Evolutionary conservation across 1,140 invertebrate genomes (phyloP), one percentile per base, ranked within the genome.

Genomic region (Orchestia grillus): DNA sequence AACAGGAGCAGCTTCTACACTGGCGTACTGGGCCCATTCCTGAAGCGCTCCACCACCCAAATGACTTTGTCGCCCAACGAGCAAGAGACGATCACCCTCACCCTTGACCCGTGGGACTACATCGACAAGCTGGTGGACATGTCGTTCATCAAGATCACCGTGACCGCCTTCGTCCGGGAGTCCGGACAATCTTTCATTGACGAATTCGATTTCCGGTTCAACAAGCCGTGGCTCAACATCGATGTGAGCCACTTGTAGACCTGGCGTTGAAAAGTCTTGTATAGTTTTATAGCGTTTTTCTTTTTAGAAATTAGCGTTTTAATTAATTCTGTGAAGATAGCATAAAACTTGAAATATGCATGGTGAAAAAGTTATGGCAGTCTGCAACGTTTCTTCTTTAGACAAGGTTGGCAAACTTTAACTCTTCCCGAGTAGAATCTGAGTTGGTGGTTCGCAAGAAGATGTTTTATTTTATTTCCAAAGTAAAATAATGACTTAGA

Each of bases 1-100:
- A 41, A 11, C 96, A 96, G 98, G 28, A 98, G 98, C 96, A 98
- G 98, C n/a, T 98, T 98, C 97, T 98, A 98, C 97, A 98, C 98
- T 41, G 98, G 98, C 44, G 98, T 98, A 44, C 98, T 98, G 97
- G 98, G 98, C 0, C 97, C 98, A 15, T 97, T 98, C 62, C 97
- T 98, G 16, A 98, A 98, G 97, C 98, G 98, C 97, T 98, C 98
- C 0, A 98, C 98, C 77, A 98, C 98, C 41, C 97, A 98, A 96
- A 98, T 98, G 96, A 97, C 97, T 77, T 97, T 98, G 1, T 97
- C 96, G 0, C 96, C 96, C n/a, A 96, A 96, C 53, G 96, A 96
- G 95, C 95, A 96, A 57, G 96, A 96, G 77, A 96, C 96, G 4
- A 95, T 96, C 77, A 96, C 96, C 6, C 95, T 96, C 45, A 90